A percentile compares a stretch with the other conserved stretches of the same genome.
Conservation (phyloP, 2,888 invertebrate genomes). For the Ormyrus nitidulus region DNA sequence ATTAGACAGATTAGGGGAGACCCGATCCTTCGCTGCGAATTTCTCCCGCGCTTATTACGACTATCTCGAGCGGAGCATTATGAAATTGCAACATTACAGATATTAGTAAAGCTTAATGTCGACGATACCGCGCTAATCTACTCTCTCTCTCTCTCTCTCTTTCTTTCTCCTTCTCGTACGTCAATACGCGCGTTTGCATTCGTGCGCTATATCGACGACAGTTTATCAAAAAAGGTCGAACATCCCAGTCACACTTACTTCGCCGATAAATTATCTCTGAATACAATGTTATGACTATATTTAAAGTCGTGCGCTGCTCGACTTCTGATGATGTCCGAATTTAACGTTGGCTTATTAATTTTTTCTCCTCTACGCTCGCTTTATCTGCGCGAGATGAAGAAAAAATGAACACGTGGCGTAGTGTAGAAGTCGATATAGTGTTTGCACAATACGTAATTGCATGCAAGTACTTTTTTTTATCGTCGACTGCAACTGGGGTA, state of each 20-base stretch:
- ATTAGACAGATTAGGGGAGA: no score
- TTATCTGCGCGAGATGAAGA: background rate
- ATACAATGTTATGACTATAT: conserved; percentile 67
- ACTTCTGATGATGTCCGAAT: conserved; percentile 56
- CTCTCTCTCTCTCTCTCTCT: conserved; percentile 47
- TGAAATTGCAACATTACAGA: conserved; percentile 65
- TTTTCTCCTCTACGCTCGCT: background rate
- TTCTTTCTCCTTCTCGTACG: conserved; percentile 4
- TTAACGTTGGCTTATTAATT: conserved; percentile 15
- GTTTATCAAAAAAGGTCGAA: conserved; percentile 73
- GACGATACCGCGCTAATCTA: conserved; percentile 54
- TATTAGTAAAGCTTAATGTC: conserved; percentile 63
- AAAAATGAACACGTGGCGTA: conserved; percentile 3
- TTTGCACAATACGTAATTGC: no score
- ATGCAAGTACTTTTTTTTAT: no score
- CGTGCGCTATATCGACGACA: conserved; percentile 59
- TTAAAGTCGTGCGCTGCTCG: conserved; percentile 64
- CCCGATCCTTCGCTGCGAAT: no score
- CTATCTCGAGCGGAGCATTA: conserved; percentile 60
- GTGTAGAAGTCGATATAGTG: no score
- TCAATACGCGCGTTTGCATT: conserved; percentile 39
- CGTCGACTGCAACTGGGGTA: no score
- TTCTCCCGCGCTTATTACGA: conserved; percentile 57
- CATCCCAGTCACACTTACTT: conserved; percentile 71
- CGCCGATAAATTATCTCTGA: conserved; percentile 70